Base-by-base conservation (phyloP, 2,888 invertebrate genomes). In the Corbicula japonica region DNA sequence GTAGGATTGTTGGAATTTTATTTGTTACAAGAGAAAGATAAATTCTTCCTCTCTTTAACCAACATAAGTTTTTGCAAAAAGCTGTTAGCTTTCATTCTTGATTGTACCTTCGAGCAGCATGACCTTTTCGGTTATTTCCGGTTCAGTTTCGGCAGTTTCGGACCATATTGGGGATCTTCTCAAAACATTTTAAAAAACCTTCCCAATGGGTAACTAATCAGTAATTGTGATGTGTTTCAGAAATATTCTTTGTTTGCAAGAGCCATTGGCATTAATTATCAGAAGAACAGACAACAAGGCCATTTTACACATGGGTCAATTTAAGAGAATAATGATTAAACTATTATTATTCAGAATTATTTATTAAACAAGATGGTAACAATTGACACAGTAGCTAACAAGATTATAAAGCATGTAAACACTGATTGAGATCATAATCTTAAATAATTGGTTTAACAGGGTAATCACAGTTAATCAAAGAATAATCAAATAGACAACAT, bases 31-130 rank as follows among this genome's bases (percentile, higher is more conserved):
- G n/a, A n/a, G n/a, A n/a, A n/a, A n/a, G n/a, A n/a, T n/a, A n/a
- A 41, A 41, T 41, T 41, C 41, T 41, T 41, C 41, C 41, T 41
- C 41, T n/a, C n/a, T n/a, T n/a, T n/a, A n/a, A n/a, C n/a, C n/a
- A n/a, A n/a, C n/a, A n/a, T n/a, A n/a, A n/a, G n/a, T n/a, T n/a
- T n/a, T n/a, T n/a, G n/a, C n/a, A n/a, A n/a, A n/a, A n/a, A n/a
- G n/a, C n/a, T n/a, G n/a, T n/a, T n/a, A n/a, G n/a, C 41, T 41
- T 41, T 41, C 41, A 41, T 41, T 41, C 41, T 41, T 41, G 41
- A 41, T 41, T 41, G 41, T 41, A 41, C 41, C 41, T 41, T 41
- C 41, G 41, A 41, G 41, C 41, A 41, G 41, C 41, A 41, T 41
- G 41, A 41, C 41, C 41, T 41, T 41, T 41, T 41, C 41, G 41